phyloP scores from a whole-genome alignment of 2,888 invertebrate genomes.

The Cyclophora albipunctata region DNA sequence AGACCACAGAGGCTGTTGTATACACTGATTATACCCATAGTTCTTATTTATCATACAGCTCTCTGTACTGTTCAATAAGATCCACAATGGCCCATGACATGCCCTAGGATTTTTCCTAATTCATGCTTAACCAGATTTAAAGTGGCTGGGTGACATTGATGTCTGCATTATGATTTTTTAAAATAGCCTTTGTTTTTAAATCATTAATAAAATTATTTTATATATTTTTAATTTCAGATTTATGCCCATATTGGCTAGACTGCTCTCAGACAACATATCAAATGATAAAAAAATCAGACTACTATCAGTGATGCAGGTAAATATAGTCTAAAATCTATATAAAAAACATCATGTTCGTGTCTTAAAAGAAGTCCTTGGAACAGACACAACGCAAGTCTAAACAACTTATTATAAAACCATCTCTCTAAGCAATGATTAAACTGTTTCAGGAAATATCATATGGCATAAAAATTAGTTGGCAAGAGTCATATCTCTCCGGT shows the following conservation, averaged over 20 bases:
- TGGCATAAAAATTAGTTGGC: slow-evolving; percentile 86
- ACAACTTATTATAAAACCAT: background rate
- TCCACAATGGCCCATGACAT: no score
- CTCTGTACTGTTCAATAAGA: no score
- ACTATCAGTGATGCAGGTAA: slow-evolving; percentile 78
- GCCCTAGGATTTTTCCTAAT: no score
- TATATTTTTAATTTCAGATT: slow-evolving; percentile 61
- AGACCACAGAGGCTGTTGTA: background rate
- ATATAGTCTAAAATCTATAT: background rate
- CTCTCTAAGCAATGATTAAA: background rate
- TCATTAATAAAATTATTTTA: background rate
- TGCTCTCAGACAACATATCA: slow-evolving; percentile 76
- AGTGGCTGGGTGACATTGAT: no score
- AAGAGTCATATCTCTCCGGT: slow-evolving; percentile 82
- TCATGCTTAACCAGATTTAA: no score
- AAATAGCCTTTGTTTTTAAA: no score
- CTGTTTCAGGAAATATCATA: slow-evolving; percentile 81
- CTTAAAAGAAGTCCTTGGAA: no score
- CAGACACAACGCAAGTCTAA: no score
- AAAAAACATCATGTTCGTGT: no score
- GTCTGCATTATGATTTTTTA: no score
- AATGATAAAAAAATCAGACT: slow-evolving; percentile 79
- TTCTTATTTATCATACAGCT: no score
- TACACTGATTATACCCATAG: no score
- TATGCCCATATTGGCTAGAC: slow-evolving; percentile 77